Percentiles rank a stretch among this genome's conserved stretches.
Evolutionary conservation across 2,113 vertebrate species (phyloP).

Genomic region (Corythaixoides concolor): DNA sequence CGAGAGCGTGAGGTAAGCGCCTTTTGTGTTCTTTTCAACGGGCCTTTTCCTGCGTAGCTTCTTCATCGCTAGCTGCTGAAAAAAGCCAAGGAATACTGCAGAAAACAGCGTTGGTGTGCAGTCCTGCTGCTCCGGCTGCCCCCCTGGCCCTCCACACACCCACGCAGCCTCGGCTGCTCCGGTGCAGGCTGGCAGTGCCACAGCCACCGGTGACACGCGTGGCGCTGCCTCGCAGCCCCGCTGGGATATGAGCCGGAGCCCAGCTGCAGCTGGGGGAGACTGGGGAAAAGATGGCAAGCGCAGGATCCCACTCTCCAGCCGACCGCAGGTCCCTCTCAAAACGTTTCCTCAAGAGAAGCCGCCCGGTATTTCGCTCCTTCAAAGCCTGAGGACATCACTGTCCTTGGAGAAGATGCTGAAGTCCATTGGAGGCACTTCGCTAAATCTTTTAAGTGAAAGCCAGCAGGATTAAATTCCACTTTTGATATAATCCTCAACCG

Average conservation of each 20-base stretch:
- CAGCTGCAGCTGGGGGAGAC: not conserved
- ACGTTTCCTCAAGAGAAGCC: not conserved
- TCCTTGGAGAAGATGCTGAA: not conserved
- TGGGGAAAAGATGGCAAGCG: not conserved
- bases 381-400: not conserved
- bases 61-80: too few relatives aligned
- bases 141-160: not conserved
- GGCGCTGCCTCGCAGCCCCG: fast-evolving
- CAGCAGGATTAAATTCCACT: slow-evolving; percentile 5
- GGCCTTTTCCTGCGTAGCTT: not conserved
- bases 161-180: not conserved
- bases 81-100: not conserved
- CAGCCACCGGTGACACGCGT: too few relatives aligned
- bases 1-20: not conserved
- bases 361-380: not conserved
- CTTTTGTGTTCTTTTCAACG: not conserved
- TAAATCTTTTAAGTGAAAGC: not conserved
- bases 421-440: not conserved
- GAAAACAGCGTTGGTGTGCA: not conserved
- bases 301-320: fast-evolving
- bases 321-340: not conserved
- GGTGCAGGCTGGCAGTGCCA: too few relatives aligned
- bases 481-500: not conserved
- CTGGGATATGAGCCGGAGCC: not conserved
- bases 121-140: not conserved